phyloP scores from a whole-genome alignment of 2,888 invertebrate genomes.

The Tineola bisselliella region DNA sequence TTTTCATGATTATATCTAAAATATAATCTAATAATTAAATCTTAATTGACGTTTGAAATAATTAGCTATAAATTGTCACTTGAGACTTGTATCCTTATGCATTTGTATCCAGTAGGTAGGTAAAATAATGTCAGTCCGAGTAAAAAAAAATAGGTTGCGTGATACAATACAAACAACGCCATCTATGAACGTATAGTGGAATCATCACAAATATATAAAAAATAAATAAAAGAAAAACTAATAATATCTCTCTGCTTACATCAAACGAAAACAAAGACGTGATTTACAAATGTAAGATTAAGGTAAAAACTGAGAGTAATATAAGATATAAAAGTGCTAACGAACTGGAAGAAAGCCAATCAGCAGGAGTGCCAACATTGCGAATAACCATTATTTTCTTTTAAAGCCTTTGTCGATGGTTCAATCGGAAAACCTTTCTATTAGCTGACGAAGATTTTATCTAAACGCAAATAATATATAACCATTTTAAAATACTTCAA shows the following conservation, averaged over 20 bases:
- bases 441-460: background rate
- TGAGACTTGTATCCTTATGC: too few relatives aligned
- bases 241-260: background rate
- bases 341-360: background rate
- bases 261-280: background rate
- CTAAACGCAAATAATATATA: background rate
- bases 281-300: background rate
- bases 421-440: background rate
- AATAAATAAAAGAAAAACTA: too few relatives aligned
- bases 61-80: too few relatives aligned
- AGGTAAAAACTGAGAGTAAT: background rate
- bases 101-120: too few relatives aligned
- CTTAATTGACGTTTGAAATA: too few relatives aligned
- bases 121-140: too few relatives aligned
- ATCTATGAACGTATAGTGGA: too few relatives aligned
- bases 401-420: background rate
- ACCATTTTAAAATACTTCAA: too few relatives aligned
- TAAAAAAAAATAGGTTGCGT: too few relatives aligned
- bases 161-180: too few relatives aligned
- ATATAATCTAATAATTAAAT: too few relatives aligned
- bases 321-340: background rate
- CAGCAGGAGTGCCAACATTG: background rate
- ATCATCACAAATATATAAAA: too few relatives aligned
- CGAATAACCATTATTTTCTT: background rate
- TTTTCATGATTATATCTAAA: background rate